Conservation (phyloP, 92 coral and sea anemone species). For the Porites evermanni region DNA sequence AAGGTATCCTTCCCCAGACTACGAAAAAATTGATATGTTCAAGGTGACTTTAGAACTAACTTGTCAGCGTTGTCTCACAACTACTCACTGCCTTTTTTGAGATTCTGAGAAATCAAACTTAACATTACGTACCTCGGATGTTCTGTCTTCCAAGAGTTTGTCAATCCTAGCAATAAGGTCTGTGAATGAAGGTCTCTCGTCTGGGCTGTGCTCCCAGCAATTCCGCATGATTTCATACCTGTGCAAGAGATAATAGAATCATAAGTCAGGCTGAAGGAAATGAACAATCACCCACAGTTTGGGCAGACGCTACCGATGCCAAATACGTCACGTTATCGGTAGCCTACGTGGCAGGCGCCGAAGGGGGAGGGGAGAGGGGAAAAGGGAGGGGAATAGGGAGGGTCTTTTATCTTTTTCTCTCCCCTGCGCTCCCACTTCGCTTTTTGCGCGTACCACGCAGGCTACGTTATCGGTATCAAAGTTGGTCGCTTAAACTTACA, state of each 20-base stretch:
- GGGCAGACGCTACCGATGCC: too few relatives aligned
- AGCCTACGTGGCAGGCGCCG: too few relatives aligned
- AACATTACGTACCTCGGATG: slow-evolving; percentile 67
- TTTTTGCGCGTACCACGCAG: too few relatives aligned
- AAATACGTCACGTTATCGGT: too few relatives aligned
- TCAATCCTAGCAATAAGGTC: slow-evolving; percentile 82
- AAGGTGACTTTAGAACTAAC: background rate
- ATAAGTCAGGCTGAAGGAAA: too few relatives aligned
- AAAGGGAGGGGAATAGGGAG: too few relatives aligned
- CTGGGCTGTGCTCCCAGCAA: slow-evolving; percentile 91
- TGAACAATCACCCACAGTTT: too few relatives aligned
- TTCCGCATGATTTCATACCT: slow-evolving; percentile 77
- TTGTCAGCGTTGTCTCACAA: background rate
- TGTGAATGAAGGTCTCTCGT: slow-evolving; percentile 80
- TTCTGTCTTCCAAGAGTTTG: slow-evolving; percentile 80
- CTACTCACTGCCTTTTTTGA: background rate
- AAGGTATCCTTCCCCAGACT: slow-evolving; percentile 86
- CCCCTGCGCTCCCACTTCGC: too few relatives aligned
- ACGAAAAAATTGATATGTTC: background rate
- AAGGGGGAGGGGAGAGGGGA: too few relatives aligned
- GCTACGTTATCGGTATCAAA: too few relatives aligned
- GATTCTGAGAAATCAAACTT: background rate
- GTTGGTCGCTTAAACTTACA: too few relatives aligned
- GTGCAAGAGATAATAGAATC: background rate
- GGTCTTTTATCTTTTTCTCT: too few relatives aligned